These are phyloP conservation scores for Branchellion lobata DNA, from an alignment of 2,888 invertebrate species.

Conservation along the genomic window DNA sequence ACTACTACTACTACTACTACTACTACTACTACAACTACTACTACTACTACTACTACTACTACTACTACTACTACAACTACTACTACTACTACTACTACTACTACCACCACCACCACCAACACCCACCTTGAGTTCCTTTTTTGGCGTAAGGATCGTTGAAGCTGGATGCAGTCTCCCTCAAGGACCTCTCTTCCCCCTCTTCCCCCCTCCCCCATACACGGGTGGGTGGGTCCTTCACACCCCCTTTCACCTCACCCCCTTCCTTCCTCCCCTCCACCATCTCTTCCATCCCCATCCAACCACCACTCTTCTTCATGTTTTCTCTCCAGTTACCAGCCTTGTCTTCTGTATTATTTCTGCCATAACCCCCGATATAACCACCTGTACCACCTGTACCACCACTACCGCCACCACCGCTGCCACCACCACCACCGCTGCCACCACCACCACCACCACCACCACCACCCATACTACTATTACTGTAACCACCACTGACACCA, in stretches of 20 bases:
- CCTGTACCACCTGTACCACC: not conserved
- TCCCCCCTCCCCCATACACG: too few relatives aligned
- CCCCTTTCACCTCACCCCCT: not conserved
- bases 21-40: too few relatives aligned
- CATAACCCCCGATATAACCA: not conserved
- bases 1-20: too few relatives aligned
- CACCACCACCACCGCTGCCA: conserved; percentile 21
- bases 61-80: not conserved
- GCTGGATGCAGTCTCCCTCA: too few relatives aligned
- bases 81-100: too few relatives aligned
- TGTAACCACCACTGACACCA: not conserved
- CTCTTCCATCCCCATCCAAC: conserved; percentile 3
- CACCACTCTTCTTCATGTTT: not conserved
- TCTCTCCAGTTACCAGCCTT: not conserved
- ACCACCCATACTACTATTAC: not conserved
- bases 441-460: conserved; percentile 2
- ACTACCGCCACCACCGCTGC: not conserved
- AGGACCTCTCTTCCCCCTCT: too few relatives aligned
- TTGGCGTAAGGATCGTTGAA: too few relatives aligned
- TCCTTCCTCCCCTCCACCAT: conserved; percentile 13
- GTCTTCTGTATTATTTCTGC: not conserved
- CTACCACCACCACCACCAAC: too few relatives aligned
- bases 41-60: not conserved
- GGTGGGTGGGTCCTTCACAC: too few relatives aligned
- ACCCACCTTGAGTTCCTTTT: too few relatives aligned